Conservation (phyloP, 2,113 vertebrate genomes). For the Corynorhinus townsendii region DNA sequence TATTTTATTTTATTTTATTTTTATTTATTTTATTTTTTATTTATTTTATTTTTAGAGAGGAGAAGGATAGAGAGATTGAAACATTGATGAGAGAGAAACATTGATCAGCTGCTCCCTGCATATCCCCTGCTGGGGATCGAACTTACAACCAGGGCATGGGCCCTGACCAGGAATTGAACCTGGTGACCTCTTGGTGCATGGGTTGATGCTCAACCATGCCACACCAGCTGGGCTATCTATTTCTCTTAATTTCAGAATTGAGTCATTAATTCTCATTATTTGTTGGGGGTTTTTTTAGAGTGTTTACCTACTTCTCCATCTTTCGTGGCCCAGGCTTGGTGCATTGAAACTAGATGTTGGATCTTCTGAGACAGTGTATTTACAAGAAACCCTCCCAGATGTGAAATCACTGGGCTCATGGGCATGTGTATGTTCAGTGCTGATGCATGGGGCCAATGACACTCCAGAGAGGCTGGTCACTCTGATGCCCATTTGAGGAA, state of each 20-base stretch:
- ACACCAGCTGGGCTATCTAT: not conserved
- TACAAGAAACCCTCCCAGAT: not conserved
- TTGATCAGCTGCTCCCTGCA: not conserved
- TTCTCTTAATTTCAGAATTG: not conserved
- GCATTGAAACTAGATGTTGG: not conserved
- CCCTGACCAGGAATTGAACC: not conserved
- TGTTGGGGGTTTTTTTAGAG: not conserved
- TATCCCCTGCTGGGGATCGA: no score
- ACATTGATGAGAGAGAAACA: not conserved
- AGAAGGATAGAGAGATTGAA: no score
- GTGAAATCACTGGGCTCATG: not conserved
- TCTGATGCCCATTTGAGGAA: not conserved
- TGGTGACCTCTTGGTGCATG: no score
- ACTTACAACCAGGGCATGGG: not conserved
- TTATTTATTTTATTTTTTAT: no score
- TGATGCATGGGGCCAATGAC: not conserved
- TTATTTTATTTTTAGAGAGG: no score
- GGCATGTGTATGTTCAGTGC: not conserved
- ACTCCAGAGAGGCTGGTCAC: not conserved
- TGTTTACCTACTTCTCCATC: not conserved
- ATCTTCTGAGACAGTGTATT: not conserved
- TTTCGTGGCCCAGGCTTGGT: not conserved
- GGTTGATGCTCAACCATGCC: no score
- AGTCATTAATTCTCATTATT: not conserved
- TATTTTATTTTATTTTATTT: not conserved